Evolutionary conservation across 2,113 vertebrate species (phyloP), one percentile per base, ranked within the genome.

Genomic region (Rhynchomys soricoides): DNA sequence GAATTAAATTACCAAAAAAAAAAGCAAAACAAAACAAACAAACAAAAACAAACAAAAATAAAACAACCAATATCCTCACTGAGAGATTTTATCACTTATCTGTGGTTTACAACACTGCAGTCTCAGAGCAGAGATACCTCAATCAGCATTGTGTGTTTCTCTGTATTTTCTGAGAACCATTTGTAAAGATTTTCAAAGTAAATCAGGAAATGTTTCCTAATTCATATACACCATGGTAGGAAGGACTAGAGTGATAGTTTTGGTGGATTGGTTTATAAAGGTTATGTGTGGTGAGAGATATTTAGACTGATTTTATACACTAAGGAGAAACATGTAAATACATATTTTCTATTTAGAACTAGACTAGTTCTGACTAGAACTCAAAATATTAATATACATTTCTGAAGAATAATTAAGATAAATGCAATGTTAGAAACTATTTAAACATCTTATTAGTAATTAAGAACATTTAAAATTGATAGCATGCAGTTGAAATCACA

Each of bases 181-280:
- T 26, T 43, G 13, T 83, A 83, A 62, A 92, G 89, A 1, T 79
- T 79, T 95, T 70, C 31, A 90, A 96, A 71, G 52, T 59, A 45
- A 74, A 2, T 89, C 15, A 94, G 78, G 77, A 71, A 95, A 86
- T 89, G 1, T 71, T 81, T 85, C 13, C 29, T 5, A 77, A 7
- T 66, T 93, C 6, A 92, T 3, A 66, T 12, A 70, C 5, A 7
- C 57, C 68, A 48, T 29, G 74, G 3, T 73, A 78, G 31, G 78
- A 22, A 89, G n/a, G 21, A n/a, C 8, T 1, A 57, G 15, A 3
- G 52, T 2, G 6, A 9, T 55, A 66, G 10, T 26, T 75, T 89
- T 68, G 29, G n/a, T 2, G 9, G 86, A 34, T 86, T 91, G 1
- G 7, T 64, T 88, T 37, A 88, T 29, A 82, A 86, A 77, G 0